Conservation (phyloP, 2,888 invertebrate species). For the Tetropium fuscum region DNA sequence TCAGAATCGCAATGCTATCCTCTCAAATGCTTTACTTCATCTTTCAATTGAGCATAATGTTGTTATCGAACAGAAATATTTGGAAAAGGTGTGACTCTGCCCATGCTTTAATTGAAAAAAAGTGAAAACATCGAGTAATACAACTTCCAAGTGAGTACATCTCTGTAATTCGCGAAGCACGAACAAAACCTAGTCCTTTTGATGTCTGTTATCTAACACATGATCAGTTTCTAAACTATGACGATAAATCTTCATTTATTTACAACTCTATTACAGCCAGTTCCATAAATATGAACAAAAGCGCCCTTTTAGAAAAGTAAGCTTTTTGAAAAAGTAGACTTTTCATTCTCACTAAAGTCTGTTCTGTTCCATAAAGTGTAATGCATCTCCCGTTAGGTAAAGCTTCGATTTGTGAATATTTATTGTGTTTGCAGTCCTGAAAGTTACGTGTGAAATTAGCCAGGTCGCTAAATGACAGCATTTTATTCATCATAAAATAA, state of each 20-base stretch:
- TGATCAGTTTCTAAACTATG: background rate
- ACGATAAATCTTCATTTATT: background rate
- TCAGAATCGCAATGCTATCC: background rate
- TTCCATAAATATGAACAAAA: too few species aligned
- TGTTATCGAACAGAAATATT: background rate
- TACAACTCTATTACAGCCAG: conserved; percentile 12
- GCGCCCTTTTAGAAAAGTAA: too few species aligned
- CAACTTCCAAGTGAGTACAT: conserved; percentile 14
- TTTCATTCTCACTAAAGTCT: background rate
- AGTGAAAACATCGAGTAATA: conserved; percentile 2
- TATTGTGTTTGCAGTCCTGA: too few species aligned
- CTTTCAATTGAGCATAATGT: background rate
- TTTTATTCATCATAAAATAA: too few species aligned
- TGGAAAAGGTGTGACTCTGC: background rate
- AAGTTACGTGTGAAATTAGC: background rate
- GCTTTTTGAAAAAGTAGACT: background rate
- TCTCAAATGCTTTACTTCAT: background rate
- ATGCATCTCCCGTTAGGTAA: background rate
- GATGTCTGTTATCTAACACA: background rate
- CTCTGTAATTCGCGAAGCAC: conserved; percentile 10
- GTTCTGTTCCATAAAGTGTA: background rate
- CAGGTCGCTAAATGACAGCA: background rate
- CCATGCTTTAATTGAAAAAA: background rate
- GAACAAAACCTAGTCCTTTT: conserved; percentile 9
- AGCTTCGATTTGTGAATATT: background rate